Evolutionary conservation across 2,888 invertebrate genomes (phyloP).

Genomic region (Pelosia muscerda): DNA sequence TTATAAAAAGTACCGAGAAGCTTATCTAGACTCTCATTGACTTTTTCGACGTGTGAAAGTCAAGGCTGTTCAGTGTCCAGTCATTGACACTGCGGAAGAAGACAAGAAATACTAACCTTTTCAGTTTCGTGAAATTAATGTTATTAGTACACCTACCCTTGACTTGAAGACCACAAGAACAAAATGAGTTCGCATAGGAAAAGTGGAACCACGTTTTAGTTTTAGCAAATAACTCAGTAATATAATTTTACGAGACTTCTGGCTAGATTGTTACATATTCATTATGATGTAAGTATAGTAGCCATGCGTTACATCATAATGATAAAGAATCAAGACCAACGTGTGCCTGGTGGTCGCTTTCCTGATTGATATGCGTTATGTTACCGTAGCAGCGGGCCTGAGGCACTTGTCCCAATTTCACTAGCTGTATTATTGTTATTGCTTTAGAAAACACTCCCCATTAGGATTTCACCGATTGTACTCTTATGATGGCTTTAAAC

Average conservation of each 20-base stretch:
- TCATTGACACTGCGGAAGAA: background rate
- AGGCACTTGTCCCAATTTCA: slow-evolving; percentile 36
- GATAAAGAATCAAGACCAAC: slow-evolving; percentile 16
- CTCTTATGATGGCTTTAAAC: background rate
- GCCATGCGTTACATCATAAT: background rate
- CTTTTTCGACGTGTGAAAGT: background rate
- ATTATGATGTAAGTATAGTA: background rate
- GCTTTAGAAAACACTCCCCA: slow-evolving; percentile 20
- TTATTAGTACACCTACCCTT: background rate
- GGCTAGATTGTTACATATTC: background rate
- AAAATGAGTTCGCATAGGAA: background rate
- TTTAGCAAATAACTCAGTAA: background rate
- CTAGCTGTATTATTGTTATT: slow-evolving; percentile 15
- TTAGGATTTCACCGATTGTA: slow-evolving; percentile 20
- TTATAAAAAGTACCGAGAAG: background rate
- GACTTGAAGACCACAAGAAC: background rate
- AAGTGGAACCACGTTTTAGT: background rate
- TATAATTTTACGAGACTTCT: background rate
- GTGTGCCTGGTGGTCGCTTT: background rate
- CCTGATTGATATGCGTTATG: slow-evolving; percentile 35
- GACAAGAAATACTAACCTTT: background rate
- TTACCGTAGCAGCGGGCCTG: slow-evolving; percentile 18
- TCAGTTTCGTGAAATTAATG: background rate
- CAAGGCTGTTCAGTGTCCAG: background rate
- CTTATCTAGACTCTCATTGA: background rate